Evolutionary conservation across 2,888 invertebrate genomes (phyloP).

Genomic region (Agrypnus murinus): DNA sequence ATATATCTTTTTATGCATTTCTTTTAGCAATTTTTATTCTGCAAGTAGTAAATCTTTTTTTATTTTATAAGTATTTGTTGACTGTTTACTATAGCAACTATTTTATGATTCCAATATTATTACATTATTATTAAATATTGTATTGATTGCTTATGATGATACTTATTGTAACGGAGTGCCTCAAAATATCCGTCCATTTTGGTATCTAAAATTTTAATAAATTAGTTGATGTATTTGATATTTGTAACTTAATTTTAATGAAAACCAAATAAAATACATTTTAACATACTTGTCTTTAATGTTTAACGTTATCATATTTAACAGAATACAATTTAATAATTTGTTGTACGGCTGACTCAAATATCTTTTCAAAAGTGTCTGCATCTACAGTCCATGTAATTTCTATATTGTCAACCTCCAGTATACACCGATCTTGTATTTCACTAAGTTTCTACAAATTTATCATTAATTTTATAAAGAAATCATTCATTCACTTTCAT

Average conservation of each 20-base stretch:
- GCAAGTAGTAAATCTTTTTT: slow-evolving; percentile 3
- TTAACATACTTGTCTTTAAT: slow-evolving; percentile 20
- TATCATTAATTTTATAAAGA: not conserved
- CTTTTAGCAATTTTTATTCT: slow-evolving; percentile 13
- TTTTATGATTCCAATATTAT: slow-evolving; percentile 14
- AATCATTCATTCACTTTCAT: too few species aligned
- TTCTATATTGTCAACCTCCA: slow-evolving; percentile 51
- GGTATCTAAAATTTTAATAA: slow-evolving; percentile 24
- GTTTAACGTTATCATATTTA: slow-evolving; percentile 57
- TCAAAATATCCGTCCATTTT: slow-evolving; percentile 47
- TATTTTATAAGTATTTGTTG: slow-evolving; percentile 22
- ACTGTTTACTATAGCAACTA: not conserved
- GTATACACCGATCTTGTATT: slow-evolving; percentile 24
- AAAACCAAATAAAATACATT: slow-evolving; percentile 32
- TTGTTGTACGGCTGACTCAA: slow-evolving; percentile 57
- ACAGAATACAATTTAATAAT: slow-evolving; percentile 60
- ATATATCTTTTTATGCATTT: slow-evolving; percentile 37
- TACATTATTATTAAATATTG: not conserved
- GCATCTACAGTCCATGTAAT: slow-evolving; percentile 46
- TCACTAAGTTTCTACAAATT: slow-evolving; percentile 44
- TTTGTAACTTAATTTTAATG: slow-evolving; percentile 40
- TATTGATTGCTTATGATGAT: not conserved
- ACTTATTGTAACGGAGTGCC: slow-evolving; percentile 42
- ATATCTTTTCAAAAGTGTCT: slow-evolving; percentile 57
- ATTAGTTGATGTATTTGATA: slow-evolving; percentile 34